Conservation (phyloP, 2,888 invertebrate species). For the Autographa gamma region DNA sequence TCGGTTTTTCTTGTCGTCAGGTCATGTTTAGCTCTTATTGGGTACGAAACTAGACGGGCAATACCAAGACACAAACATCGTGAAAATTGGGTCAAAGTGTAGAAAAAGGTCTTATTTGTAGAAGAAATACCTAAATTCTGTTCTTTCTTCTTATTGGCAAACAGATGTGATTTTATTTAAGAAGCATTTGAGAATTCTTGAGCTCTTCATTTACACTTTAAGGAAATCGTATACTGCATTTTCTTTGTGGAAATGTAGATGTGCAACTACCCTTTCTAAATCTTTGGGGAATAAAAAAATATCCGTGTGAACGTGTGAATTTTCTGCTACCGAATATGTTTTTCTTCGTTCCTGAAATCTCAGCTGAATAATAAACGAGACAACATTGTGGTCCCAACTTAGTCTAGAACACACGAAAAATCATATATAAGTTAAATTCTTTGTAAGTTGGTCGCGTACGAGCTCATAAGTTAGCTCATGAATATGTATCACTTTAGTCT, state of each 20-base stretch:
- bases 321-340: neutral
- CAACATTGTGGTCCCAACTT: conserved; percentile 5
- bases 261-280: neutral
- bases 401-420: conserved; percentile 14
- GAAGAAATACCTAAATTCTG: neutral
- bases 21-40: too few relatives aligned
- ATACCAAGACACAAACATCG: too few relatives aligned
- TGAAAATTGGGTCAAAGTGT: too few relatives aligned
- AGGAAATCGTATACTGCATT: neutral
- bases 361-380: conserved; percentile 3
- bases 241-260: neutral
- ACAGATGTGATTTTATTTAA: neutral
- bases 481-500: conserved; percentile 36
- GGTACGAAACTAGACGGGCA: too few relatives aligned
- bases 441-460: conserved; percentile 19
- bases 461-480: conserved; percentile 31
- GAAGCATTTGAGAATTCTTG: neutral
- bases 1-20: too few relatives aligned
- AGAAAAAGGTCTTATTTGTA: neutral
- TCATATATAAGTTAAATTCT: conserved; percentile 15
- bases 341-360: conserved; percentile 2
- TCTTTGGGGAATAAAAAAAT: neutral
- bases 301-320: neutral
- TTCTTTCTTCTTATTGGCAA: neutral
- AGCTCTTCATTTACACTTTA: neutral